Base-by-base conservation (phyloP, 2,113 vertebrate genomes). In the Procavia capensis region DNA sequence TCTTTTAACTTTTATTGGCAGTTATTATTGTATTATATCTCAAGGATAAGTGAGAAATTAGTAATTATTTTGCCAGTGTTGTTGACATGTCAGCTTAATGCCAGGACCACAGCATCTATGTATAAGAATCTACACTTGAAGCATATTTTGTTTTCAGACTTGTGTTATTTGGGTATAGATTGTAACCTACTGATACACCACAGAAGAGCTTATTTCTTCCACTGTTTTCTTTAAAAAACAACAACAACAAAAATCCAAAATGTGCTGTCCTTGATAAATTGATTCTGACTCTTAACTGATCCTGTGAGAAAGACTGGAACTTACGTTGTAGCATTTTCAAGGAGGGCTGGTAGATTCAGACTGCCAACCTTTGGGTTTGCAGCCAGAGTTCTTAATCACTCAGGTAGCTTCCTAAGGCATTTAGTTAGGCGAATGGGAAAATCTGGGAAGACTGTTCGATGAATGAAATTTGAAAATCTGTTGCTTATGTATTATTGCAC, bases 381-480 rank as follows among this genome's bases (percentile, higher is more conserved):
- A 54, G 14, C 11, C 11, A n/a, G 50, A 54, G 50, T 16, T 13
- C 50, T 54, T 54, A 54, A 54, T 3, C 50, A 54, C 50, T 54
- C 92, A 29, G 82, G 45, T n/a, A 63, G 45, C 19, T 10, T 84
- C 95, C 29, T 92, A n/a, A 80, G 31, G 20, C 24, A 34, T 87
- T 64, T 90, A 76, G 43, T 74, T 93, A 91, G 24, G 10, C 90
- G 68, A 90, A 74, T 95, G 83, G 45, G 39, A 87, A 82, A 90
- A 94, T 74, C 20, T 43, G 29, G 95, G 95, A 87, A 57, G 43
- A 84, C 2, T 89, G 6, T 54, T 84, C 88, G 41, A 57, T 79
- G 29, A 50, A 36, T 74, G 66, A 76, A 86, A 82, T 95, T 88
- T 78, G 31, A 91, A 39, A 84, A 9, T 66, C 20, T 79, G 5